phyloP scores from a whole-genome alignment of 2,888 invertebrate genomes.

The Helobdella robusta region DNA sequence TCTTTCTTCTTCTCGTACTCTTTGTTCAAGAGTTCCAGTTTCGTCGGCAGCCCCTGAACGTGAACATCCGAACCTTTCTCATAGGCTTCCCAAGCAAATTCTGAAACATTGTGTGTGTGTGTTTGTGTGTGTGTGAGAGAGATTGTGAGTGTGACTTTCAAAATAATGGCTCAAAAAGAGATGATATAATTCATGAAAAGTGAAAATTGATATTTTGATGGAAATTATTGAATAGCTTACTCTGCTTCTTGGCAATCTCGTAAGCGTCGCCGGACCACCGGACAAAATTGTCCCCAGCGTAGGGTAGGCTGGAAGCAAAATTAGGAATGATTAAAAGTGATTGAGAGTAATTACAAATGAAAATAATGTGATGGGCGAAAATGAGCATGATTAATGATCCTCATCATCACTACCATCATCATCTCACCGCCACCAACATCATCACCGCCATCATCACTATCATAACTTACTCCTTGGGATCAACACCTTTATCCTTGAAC shows the following conservation, averaged over 20 bases:
- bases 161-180: too few species aligned
- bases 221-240: too few species aligned
- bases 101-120: too few species aligned
- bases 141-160: too few species aligned
- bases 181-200: too few species aligned
- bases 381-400: too few species aligned
- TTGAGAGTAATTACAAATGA: not conserved
- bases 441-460: too few species aligned
- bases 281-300: conserved; percentile 90
- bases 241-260: conserved; percentile 76
- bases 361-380: too few species aligned
- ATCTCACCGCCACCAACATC: too few species aligned
- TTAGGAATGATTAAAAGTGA: not conserved
- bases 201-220: too few species aligned
- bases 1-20: conserved; percentile 83
- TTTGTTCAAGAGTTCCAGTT: conserved; percentile 77
- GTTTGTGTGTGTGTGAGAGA: too few species aligned
- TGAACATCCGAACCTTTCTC: conserved; percentile 53
- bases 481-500: conserved; percentile 55
- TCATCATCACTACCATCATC: too few species aligned
- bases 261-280: conserved; percentile 87
- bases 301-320: conserved; percentile 46
- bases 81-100: conserved; percentile 96
- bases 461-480: conserved; percentile 37
- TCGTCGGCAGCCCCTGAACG: conserved; percentile 91